Evolutionary conservation across 2,888 invertebrate species (phyloP).

Genomic region (Pantelozetes paolii): DNA sequence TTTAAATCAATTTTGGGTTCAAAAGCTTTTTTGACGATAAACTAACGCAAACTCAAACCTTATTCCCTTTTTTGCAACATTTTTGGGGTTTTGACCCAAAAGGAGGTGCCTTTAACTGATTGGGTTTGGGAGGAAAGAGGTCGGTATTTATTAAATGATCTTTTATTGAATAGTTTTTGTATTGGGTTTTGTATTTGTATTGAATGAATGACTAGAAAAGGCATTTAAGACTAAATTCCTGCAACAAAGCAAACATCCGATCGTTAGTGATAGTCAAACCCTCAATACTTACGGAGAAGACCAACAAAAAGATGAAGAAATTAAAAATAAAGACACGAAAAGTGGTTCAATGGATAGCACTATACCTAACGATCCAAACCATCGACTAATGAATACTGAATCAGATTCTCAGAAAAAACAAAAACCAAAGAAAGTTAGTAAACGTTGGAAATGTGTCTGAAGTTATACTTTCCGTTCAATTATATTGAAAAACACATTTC

Average conservation of each 20-base stretch:
- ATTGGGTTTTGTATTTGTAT: slow-evolving; percentile 10
- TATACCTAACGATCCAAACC: not conserved
- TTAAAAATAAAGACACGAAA: not conserved
- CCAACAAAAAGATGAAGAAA: not conserved
- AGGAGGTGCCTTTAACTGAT: slow-evolving; percentile 68
- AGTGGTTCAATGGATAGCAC: not conserved
- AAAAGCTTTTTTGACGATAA: not conserved
- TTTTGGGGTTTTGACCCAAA: not conserved
- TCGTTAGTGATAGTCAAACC: slow-evolving; percentile 2
- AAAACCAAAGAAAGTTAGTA: slow-evolving; percentile 16
- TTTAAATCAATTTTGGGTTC: not conserved
- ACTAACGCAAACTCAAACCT: not conserved
- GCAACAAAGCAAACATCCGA: not conserved
- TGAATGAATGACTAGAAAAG: slow-evolving; percentile 21
- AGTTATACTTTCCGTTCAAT: not conserved
- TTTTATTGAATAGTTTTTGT: not conserved
- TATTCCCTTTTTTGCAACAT: not conserved
- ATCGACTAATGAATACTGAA: not conserved
- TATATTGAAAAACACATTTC: too few species aligned
- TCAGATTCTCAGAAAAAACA: not conserved
- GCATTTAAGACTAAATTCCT: slow-evolving; percentile 1
- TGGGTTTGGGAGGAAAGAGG: slow-evolving; percentile 79
- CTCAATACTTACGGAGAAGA: not conserved
- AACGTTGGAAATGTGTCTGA: too few species aligned
- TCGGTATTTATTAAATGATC: not conserved